Percentiles rank a stretch among this genome's conserved stretches.
These are phyloP conservation scores for Troglohyphantes excavatus DNA, from an alignment of 2,888 invertebrate genomes.

Conservation along the genomic window DNA sequence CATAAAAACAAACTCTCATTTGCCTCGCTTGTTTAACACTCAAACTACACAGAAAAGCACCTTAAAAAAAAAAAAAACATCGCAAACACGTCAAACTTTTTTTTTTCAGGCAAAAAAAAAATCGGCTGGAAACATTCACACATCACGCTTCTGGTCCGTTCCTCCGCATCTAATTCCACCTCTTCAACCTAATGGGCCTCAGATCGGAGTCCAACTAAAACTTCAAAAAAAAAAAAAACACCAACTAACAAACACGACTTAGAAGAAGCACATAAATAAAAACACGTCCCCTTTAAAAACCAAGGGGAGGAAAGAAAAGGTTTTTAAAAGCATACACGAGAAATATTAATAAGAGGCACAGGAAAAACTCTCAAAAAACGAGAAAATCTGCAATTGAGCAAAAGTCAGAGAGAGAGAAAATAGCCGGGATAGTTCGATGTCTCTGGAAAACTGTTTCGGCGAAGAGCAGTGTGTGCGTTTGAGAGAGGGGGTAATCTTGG, in stretches of 20 bases:
- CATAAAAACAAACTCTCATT: neutral
- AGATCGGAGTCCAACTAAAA: slow-evolving; percentile 25
- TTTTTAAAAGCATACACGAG: slow-evolving; percentile 49
- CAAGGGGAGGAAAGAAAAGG: slow-evolving; percentile 2
- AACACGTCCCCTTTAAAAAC: neutral
- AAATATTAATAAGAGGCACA: slow-evolving; percentile 45
- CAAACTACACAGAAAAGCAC: slow-evolving; percentile 2
- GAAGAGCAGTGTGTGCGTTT: neutral
- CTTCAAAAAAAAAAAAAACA: too few species aligned
- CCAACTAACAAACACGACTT: neutral
- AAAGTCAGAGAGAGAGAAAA: slow-evolving; percentile 58
- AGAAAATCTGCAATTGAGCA: slow-evolving; percentile 57
- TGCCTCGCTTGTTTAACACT: slow-evolving; percentile 6
- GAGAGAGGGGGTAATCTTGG: slow-evolving; percentile 15
- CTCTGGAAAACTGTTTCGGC: slow-evolving; percentile 29
- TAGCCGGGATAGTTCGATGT: slow-evolving; percentile 49
- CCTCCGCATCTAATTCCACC: neutral
- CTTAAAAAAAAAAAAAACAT: neutral
- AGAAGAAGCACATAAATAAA: slow-evolving; percentile 4
- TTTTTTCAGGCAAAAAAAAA: neutral
- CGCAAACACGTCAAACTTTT: slow-evolving; percentile 19
- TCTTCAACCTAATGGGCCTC: slow-evolving; percentile 2
- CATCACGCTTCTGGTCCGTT: neutral
- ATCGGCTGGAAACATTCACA: neutral
- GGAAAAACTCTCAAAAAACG: slow-evolving; percentile 28